Percentiles rank a stretch among this genome's conserved stretches.
Evolutionary conservation across 2,797 vertebrate genomes (phyloP).

Genomic region (Brachyrhaphis roseni): DNA sequence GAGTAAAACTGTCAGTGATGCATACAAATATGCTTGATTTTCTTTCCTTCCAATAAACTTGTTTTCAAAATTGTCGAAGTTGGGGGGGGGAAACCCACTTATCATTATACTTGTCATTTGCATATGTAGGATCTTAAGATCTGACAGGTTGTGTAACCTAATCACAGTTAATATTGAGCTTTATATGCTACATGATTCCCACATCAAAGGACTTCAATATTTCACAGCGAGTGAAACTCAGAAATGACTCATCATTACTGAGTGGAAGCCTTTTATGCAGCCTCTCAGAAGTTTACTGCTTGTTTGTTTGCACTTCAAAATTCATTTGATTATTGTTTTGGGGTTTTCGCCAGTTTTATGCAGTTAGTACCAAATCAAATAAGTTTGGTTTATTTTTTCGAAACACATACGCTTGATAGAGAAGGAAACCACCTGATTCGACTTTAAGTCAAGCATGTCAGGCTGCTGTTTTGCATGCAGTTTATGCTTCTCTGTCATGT

Average conservation of each 20-base stretch:
- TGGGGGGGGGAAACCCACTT: background rate
- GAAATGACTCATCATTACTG: conserved; percentile 76
- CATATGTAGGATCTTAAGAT: conserved; percentile 28
- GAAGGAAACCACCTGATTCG: conserved; percentile 11
- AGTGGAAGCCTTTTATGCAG: conserved; percentile 44
- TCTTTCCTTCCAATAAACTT: conserved; percentile 4
- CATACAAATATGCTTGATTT: conserved; percentile 1
- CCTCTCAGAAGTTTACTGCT: conserved; percentile 41
- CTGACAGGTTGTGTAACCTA: conserved; percentile 34
- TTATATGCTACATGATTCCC: conserved; percentile 52
- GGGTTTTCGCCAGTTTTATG: conserved; percentile 11
- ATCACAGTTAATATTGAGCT: conserved; percentile 60
- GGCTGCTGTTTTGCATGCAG: conserved; percentile 35
- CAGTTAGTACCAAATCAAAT: background rate
- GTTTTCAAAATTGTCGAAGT: conserved; percentile 28
- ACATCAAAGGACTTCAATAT: conserved; percentile 78
- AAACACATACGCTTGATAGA: background rate
- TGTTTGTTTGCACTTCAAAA: conserved; percentile 8
- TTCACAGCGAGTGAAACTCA: conserved; percentile 65
- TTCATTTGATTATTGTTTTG: conserved; percentile 8
- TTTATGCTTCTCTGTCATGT: conserved; percentile 60
- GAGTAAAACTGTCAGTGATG: conserved; percentile 16
- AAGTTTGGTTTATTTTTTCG: background rate
- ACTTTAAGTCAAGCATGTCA: conserved; percentile 6
- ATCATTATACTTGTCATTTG: conserved; percentile 3